A percentile compares a stretch with the other conserved stretches of the same genome.
Evolutionary conservation across 30 jellyfish, hydroid and myxozoan species (phyloP).

Genomic region (Sanderia malayensis): DNA sequence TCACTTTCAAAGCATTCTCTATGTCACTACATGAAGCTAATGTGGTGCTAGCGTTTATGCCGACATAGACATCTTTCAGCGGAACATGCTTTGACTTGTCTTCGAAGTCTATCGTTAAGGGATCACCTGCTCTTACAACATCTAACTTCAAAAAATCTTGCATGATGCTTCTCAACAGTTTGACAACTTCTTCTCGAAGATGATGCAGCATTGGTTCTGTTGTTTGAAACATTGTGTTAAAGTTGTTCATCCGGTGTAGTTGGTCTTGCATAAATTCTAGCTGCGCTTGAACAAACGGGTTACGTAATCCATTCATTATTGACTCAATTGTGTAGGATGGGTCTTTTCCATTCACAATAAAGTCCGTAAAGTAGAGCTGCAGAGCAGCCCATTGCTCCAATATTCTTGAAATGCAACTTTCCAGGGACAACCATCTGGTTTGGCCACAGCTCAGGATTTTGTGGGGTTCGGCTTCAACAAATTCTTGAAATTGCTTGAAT

Average conservation of each 20-base stretch:
- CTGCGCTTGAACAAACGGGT: constrained; percentile 9
- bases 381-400: constrained; percentile 49
- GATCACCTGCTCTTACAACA: constrained; percentile 20
- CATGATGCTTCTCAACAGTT: constrained; percentile 26
- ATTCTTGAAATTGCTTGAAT: constrained; percentile 14
- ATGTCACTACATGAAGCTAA: constrained; percentile 20
- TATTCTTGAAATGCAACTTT: constrained; percentile 13
- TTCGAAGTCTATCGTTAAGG: constrained; percentile 34
- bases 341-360: constrained; percentile 25
- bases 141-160: constrained; percentile 14
- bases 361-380: constrained; percentile 21
- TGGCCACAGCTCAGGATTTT: constrained; percentile 47
- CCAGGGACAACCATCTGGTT: constrained; percentile 55
- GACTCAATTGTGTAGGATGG: constrained; percentile 44
- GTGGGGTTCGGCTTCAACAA: constrained; percentile 36
- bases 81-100: constrained; percentile 1
- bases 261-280: constrained; percentile 9
- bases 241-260: constrained; percentile 19
- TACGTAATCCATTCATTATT: constrained; percentile 21
- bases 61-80: constrained; percentile 21
- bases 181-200: constrained; percentile 12
- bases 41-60: constrained; percentile 31
- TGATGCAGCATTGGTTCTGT: constrained; percentile 50
- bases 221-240: constrained; percentile 42
- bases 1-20: constrained; percentile 9